A percentile compares a stretch with the other conserved stretches of the same genome.
These are phyloP conservation scores for Todiramphus saurophagus DNA, from an alignment of 2,113 vertebrate species.

Conservation along the genomic window DNA sequence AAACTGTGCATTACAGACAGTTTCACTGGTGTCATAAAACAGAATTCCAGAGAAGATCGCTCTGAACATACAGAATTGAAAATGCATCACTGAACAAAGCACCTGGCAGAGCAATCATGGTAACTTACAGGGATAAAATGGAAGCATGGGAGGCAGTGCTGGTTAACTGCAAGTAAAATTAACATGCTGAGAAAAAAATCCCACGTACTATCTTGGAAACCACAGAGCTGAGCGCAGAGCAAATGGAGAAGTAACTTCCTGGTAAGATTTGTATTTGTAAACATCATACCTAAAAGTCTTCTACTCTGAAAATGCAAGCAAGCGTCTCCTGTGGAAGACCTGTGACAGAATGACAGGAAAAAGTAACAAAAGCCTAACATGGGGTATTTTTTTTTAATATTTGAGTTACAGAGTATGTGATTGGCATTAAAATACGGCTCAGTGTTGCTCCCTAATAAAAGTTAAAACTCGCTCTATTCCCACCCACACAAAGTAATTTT, in stretches of 20 bases:
- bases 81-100: background rate
- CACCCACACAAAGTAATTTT: conserved; percentile 86
- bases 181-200: conserved; percentile 11
- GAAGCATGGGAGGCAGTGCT: background rate
- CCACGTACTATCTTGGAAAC: background rate
- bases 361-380: conserved; percentile 73
- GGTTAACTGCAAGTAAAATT: background rate
- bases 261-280: background rate
- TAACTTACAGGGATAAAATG: background rate
- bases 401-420: conserved; percentile 81
- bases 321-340: background rate
- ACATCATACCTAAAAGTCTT: background rate
- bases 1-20: background rate
- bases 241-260: background rate
- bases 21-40: background rate
- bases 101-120: background rate
- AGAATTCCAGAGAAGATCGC: background rate
- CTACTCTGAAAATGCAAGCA: background rate
- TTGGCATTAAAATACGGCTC: conserved; percentile 83
- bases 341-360: background rate
- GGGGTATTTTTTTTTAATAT: conserved; percentile 66
- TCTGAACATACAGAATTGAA: background rate
- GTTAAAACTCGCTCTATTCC: conserved; percentile 81
- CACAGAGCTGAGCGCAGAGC: background rate
- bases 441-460: conserved; percentile 82